Evolutionary conservation across 2,888 invertebrate genomes (phyloP), one percentile per base, ranked within the genome.

Genomic region (Cyrtodaria siliqua): DNA sequence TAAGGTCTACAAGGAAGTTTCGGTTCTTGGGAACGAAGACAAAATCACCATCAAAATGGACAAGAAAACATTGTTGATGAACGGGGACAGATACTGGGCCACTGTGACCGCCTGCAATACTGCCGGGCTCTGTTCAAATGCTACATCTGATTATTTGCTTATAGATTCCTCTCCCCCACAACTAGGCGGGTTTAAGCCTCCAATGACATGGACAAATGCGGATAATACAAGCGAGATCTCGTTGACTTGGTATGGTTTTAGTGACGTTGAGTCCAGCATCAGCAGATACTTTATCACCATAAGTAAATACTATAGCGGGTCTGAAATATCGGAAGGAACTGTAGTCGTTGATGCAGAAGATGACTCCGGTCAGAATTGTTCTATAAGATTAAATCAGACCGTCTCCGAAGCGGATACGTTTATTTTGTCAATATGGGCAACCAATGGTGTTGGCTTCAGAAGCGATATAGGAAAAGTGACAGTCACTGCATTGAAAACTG

Each of bases 161-260:
- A 75, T 86, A 20, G 85, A 86, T 66, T 76, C 81, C 16, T 64
- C 81, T 6, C 84, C 87, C 1, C 87, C 87, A 12, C 78, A 82
- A 16, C 18, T 74, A 1, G 85, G 84, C 16, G 82, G 81, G 1
- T 82, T 84, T 23, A 70, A 66, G 14, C 61, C 60, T 16, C 57
- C 71, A 24, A 47, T 82, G 44, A 61, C 63, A 16, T 83, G 80
- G 80, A 60, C 60, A 44, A n/a, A 52, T 18, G 33, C 18, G 23
- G 27, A n/a, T 14, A n/a, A 12, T 1, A 29, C 24, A 18, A 27
- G 60, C 6, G 33, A 29, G 14, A 50, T 81, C 2, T 56, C 69
- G 18, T 40, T 83, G 14, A 62, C 59, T n/a, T 85, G 85, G 85
- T 73, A 68, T 66, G 83, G 83, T 9, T 85, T 85, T 40, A 26